Evolutionary conservation across 1,140 invertebrate species (phyloP).

Genomic region (Popillia japonica): DNA sequence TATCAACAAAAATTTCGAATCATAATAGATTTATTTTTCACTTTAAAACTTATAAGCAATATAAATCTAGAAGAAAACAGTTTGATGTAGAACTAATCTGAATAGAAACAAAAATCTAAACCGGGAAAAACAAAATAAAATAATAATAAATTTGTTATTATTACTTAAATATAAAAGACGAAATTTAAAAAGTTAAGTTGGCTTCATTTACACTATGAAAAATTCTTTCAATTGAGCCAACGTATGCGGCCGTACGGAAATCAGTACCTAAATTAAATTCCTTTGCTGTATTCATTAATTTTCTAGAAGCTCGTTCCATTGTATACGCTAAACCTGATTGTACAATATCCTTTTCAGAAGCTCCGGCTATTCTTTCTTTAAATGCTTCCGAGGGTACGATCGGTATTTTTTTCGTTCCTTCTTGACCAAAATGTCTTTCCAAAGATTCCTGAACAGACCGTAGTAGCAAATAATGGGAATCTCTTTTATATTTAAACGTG

Average conservation of each 20-base stretch:
- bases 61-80: not conserved
- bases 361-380: constrained; percentile 96
- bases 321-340: constrained; percentile 99
- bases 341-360: constrained; percentile 99
- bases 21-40: not conserved
- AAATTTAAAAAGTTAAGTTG: constrained; percentile 91
- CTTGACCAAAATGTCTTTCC: constrained; percentile 93
- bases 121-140: too few species aligned
- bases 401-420: constrained; percentile 89
- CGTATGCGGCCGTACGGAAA: constrained; percentile 97
- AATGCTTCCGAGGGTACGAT: constrained; percentile 94
- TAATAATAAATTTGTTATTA: not conserved
- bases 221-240: constrained; percentile 98
- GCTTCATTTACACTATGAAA: constrained; percentile 97
- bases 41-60: not conserved
- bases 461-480: constrained; percentile 97
- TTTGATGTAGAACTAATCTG: not conserved
- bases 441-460: constrained; percentile 96
- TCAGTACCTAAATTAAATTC: constrained; percentile 98
- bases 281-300: constrained; percentile 97
- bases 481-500: constrained; percentile 98
- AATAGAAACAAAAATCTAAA: not conserved
- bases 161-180: not conserved
- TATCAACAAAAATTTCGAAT: too few species aligned
- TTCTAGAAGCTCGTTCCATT: constrained; percentile 94